phyloP scores from a whole-genome alignment of 2,888 invertebrate genomes.

The Ptilodon capucinus region DNA sequence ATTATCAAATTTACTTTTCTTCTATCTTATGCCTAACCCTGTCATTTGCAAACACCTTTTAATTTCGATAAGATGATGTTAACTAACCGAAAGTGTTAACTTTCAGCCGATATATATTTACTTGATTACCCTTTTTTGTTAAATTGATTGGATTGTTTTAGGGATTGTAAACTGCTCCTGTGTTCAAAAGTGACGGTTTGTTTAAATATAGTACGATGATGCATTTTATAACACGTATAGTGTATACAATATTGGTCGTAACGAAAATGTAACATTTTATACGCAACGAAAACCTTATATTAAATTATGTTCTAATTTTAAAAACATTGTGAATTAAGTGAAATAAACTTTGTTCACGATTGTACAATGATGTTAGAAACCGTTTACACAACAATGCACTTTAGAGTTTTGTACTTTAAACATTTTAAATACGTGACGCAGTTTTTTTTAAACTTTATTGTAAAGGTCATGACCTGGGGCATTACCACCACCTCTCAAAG shows the following conservation, averaged over 20 bases:
- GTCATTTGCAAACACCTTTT: not conserved
- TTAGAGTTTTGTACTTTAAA: not conserved
- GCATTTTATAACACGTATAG: too few species aligned
- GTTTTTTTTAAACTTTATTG: not conserved
- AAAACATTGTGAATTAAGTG: not conserved
- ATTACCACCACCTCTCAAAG: too few species aligned
- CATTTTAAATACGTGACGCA: not conserved
- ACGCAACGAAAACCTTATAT: too few species aligned
- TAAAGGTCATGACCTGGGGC: too few species aligned
- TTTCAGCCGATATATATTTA: not conserved
- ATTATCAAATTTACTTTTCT: not conserved
- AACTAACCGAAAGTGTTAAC: not conserved
- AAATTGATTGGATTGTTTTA: slow-evolving; percentile 2
- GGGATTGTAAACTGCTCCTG: not conserved
- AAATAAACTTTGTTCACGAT: not conserved
- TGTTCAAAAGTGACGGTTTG: too few species aligned
- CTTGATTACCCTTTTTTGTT: slow-evolving; percentile 12
- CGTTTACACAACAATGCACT: not conserved
- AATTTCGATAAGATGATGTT: not conserved
- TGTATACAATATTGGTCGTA: too few species aligned
- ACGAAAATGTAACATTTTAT: too few species aligned
- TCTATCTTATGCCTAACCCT: not conserved
- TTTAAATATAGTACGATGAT: too few species aligned
- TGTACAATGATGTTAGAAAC: not conserved
- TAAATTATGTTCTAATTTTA: too few species aligned